phyloP scores from a whole-genome alignment of 2,888 invertebrate genomes.

The Epistrophe eligans region DNA sequence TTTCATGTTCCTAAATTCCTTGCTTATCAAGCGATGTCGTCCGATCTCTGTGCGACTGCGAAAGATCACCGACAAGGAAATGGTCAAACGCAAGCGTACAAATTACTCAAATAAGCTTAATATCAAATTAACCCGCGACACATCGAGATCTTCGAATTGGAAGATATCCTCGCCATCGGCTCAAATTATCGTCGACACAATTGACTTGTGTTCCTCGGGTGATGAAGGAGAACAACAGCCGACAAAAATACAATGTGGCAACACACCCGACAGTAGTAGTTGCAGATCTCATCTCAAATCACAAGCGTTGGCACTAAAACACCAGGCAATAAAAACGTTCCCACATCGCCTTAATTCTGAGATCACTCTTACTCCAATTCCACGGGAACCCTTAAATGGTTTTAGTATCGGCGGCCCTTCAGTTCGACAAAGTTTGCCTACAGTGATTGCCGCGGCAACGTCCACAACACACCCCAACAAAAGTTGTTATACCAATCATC shows the following conservation, averaged over 20 bases:
- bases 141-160: slow-evolving; percentile 81
- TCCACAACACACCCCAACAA: slow-evolving; percentile 59
- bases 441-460: slow-evolving; percentile 62
- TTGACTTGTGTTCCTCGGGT: slow-evolving; percentile 88
- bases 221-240: slow-evolving; percentile 84
- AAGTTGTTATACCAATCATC: neutral
- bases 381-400: slow-evolving; percentile 56
- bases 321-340: slow-evolving; percentile 45
- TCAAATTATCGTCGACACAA: slow-evolving; percentile 85
- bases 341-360: slow-evolving; percentile 74
- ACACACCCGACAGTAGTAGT: slow-evolving; percentile 24
- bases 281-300: neutral
- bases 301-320: slow-evolving; percentile 30
- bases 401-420: slow-evolving; percentile 13
- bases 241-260: neutral
- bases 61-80: slow-evolving; percentile 80
- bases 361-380: slow-evolving; percentile 75
- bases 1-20: slow-evolving; percentile 82
- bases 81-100: slow-evolving; percentile 77
- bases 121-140: slow-evolving; percentile 82
- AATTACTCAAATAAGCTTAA: slow-evolving; percentile 80
- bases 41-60: slow-evolving; percentile 82
- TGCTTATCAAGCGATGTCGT: slow-evolving; percentile 82
- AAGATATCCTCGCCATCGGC: slow-evolving; percentile 81
- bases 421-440: slow-evolving; percentile 25